These are phyloP conservation scores for Heliangelus exortis DNA, from an alignment of 2,797 vertebrate species.

Conservation along the genomic window DNA sequence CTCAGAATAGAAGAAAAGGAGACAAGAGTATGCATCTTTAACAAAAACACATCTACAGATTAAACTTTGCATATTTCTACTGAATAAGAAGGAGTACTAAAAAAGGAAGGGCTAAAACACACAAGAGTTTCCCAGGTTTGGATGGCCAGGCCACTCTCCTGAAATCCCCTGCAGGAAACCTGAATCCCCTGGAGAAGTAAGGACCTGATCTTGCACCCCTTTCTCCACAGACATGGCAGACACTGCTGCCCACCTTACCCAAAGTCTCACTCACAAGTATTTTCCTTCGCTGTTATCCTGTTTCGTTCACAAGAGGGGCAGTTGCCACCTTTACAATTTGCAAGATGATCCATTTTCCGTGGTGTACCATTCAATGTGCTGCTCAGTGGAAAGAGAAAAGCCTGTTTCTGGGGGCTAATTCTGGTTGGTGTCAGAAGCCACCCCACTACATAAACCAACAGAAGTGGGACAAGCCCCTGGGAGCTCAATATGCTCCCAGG, in stretches of 20 bases:
- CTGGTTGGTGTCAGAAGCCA: neutral
- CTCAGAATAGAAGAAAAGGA: constrained; percentile 1
- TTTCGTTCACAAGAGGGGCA: neutral
- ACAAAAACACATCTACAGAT: neutral
- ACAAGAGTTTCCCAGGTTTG: neutral
- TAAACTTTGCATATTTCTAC: neutral
- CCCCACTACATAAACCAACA: rapidly evolving
- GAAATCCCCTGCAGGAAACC: neutral
- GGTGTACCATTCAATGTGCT: neutral
- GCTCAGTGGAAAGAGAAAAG: neutral
- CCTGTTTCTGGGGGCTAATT: neutral
- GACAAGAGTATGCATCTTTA: constrained; percentile 6
- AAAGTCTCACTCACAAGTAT: rapidly evolving
- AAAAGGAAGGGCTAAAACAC: neutral
- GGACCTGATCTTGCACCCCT: neutral
- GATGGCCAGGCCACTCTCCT: neutral
- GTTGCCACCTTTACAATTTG: neutral
- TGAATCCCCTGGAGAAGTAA: rapidly evolving
- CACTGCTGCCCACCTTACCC: neutral
- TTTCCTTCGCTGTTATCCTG: neutral
- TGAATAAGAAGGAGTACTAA: neutral
- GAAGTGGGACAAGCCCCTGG: neutral
- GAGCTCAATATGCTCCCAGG: neutral
- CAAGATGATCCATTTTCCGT: neutral
- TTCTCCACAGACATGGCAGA: neutral